These are phyloP conservation scores for Halictus quadricinctus DNA, from an alignment of 2,888 invertebrate genomes.

Conservation along the genomic window DNA sequence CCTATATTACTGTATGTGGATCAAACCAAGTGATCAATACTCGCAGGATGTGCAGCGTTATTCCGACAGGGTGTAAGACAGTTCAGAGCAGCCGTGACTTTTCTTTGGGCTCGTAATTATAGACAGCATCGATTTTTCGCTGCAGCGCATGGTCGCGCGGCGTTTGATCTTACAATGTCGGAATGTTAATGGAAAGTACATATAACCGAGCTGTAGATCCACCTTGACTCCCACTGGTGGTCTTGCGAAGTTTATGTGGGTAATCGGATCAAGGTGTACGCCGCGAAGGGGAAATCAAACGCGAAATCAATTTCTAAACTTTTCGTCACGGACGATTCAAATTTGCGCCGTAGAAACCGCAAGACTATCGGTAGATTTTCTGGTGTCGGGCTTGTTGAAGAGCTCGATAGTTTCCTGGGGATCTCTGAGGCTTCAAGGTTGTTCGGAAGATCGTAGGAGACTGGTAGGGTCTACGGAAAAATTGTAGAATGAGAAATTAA, in stretches of 20 bases:
- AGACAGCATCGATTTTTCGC: constrained; percentile 5
- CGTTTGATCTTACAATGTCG: constrained; percentile 22
- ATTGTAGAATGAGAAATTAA: too few species aligned
- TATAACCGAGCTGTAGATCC: constrained; percentile 39
- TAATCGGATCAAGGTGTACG: constrained; percentile 41
- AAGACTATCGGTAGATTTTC: not conserved
- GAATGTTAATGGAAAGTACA: constrained; percentile 51
- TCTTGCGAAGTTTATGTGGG: constrained; percentile 41
- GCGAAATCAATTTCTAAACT: not conserved
- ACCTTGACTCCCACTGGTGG: constrained; percentile 53
- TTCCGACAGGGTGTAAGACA: not conserved
- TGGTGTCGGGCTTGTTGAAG: not conserved
- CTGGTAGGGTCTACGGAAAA: too few species aligned
- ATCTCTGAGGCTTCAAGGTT: not conserved
- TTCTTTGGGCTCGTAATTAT: not conserved
- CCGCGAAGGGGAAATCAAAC: constrained; percentile 36
- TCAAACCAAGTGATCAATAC: too few species aligned
- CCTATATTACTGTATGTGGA: too few species aligned
- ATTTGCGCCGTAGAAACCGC: not conserved
- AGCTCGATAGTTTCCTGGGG: not conserved
- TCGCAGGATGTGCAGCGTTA: not conserved
- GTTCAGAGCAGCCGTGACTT: not conserved
- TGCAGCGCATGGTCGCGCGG: not conserved
- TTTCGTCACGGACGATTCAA: not conserved
- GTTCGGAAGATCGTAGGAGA: not conserved